phyloP scores from a whole-genome alignment of 2,113 vertebrate genomes.

The Barnardius zonarius region DNA sequence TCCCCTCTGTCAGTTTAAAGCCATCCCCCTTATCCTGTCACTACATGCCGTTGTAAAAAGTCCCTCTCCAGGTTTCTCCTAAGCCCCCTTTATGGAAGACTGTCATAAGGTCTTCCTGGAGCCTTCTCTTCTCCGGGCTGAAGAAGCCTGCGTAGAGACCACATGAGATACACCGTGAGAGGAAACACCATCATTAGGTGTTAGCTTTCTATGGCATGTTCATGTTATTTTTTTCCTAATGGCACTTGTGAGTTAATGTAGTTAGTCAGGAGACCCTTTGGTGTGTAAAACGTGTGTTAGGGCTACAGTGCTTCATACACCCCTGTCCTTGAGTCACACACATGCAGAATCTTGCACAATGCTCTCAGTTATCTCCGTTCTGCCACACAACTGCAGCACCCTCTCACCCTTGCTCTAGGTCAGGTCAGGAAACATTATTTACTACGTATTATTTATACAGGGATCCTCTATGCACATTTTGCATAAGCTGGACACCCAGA shows the following conservation, averaged over 20 bases:
- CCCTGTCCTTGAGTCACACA: not conserved
- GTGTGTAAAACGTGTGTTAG: not conserved
- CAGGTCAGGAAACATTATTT: not conserved
- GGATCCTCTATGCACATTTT: not conserved
- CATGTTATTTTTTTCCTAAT: not conserved
- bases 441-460: not conserved
- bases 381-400: not conserved
- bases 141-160: not conserved
- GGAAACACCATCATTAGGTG: not conserved
- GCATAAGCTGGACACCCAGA: fast-evolving
- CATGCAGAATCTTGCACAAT: fast-evolving
- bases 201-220: not conserved
- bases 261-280: not conserved
- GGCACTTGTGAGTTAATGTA: not conserved
- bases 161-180: not conserved
- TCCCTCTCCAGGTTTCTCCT: not conserved
- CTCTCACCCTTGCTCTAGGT: not conserved
- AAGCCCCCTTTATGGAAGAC: not conserved
- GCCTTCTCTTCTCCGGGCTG: not conserved
- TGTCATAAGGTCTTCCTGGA: not conserved
- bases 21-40: not conserved
- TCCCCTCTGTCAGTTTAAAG: not conserved
- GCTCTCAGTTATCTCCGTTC: not conserved
- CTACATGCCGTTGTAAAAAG: not conserved
- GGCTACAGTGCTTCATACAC: not conserved